Evolutionary conservation across 2,888 invertebrate genomes (phyloP).

Genomic region (Noctua janthe): DNA sequence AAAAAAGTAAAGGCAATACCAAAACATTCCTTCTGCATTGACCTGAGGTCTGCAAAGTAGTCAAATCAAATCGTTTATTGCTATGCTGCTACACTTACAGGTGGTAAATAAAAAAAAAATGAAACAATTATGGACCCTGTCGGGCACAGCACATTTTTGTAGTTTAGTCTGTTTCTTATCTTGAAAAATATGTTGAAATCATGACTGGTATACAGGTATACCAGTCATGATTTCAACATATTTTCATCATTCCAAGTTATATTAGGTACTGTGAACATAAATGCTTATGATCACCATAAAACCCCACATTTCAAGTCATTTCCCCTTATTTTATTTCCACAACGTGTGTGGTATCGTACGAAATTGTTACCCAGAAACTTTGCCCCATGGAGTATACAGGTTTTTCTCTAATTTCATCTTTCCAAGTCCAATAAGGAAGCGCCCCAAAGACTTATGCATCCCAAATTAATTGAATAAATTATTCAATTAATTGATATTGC

Average conservation of each 20-base stretch:
- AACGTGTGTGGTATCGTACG: slow-evolving; percentile 50
- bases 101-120: too few species aligned
- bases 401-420: slow-evolving; percentile 5
- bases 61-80: too few species aligned
- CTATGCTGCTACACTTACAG: too few species aligned
- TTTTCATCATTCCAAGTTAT: not conserved
- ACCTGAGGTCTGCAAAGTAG: not conserved
- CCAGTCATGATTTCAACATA: too few species aligned
- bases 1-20: not conserved
- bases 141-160: too few species aligned
- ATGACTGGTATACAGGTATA: not conserved
- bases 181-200: not conserved
- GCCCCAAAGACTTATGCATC: slow-evolving; percentile 26
- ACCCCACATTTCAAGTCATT: not conserved
- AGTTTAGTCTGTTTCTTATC: not conserved
- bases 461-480: slow-evolving; percentile 58
- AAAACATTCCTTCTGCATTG: not conserved
- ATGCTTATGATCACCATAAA: not conserved
- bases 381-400: not conserved
- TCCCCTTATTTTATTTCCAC: slow-evolving; percentile 25
- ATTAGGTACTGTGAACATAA: not conserved
- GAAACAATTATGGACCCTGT: too few species aligned
- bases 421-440: slow-evolving; percentile 43
- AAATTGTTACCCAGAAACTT: slow-evolving; percentile 29
- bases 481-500: slow-evolving; percentile 59